Evolutionary conservation across 2,113 vertebrate genomes (phyloP).

Genomic region (Ranitomeya imitator): DNA sequence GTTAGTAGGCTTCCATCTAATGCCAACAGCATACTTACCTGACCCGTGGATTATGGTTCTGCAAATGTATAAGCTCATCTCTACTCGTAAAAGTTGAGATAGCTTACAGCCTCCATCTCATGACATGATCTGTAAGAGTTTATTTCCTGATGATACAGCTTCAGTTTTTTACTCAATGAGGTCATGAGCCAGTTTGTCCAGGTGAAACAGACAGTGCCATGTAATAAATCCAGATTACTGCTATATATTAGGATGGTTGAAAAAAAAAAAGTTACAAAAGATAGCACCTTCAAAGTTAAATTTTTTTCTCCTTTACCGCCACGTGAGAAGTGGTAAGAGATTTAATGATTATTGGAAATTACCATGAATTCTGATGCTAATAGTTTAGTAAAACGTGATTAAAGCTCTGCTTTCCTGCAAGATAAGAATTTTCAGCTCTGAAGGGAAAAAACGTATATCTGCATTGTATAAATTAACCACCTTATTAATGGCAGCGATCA

Average conservation of each 20-base stretch:
- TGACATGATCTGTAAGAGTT: background rate
- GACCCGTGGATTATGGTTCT: no score
- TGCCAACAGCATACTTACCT: no score
- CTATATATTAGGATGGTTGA: background rate
- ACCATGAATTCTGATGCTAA: background rate
- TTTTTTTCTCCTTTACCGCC: background rate
- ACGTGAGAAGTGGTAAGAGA: background rate
- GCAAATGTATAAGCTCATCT: no score
- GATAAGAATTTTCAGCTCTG: background rate
- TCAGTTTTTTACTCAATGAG: background rate
- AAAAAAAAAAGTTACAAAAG: background rate
- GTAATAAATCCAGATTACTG: background rate
- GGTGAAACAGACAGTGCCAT: background rate
- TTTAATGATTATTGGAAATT: background rate
- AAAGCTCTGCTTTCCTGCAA: background rate
- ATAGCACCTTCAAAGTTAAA: background rate
- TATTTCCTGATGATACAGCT: no score
- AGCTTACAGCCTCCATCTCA: background rate
- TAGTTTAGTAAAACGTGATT: background rate
- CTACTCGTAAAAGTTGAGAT: no score
- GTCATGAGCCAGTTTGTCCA: background rate
- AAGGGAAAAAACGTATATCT: background rate
- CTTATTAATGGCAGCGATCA: conserved; percentile 22
- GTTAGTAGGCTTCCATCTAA: no score
- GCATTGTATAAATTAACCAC: conserved; percentile 9